Evolutionary conservation across 2,113 vertebrate species (phyloP).

Genomic region (Sinocyclocheilus grahami): DNA sequence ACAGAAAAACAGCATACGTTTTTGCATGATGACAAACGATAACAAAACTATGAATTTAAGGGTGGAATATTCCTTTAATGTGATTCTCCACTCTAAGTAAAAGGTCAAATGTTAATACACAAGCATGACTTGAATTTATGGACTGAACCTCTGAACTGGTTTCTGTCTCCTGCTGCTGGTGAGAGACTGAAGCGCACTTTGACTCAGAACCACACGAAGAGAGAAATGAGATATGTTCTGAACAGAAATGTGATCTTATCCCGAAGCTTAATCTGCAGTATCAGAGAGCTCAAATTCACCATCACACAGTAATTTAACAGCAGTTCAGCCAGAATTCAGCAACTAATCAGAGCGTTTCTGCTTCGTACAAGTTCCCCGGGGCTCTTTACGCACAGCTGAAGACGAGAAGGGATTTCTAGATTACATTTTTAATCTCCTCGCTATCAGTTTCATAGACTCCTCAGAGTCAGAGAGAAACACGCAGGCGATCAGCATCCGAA

Average conservation of each 20-base stretch:
- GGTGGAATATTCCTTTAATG: neutral
- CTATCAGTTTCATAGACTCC: conserved; percentile 27
- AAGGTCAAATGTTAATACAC: neutral
- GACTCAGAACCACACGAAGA: neutral
- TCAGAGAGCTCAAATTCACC: conserved; percentile 36
- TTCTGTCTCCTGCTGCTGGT: conserved; percentile 20
- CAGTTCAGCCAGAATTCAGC: conserved; percentile 33
- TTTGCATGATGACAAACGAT: neutral
- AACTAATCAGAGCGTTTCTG: neutral
- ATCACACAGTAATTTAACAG: conserved; percentile 17
- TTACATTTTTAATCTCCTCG: conserved; percentile 12
- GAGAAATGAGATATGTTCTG: neutral
- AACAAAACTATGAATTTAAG: neutral
- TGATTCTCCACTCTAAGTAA: neutral
- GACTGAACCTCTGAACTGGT: neutral
- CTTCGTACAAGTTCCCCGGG: conserved; percentile 14
- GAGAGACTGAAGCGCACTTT: neutral
- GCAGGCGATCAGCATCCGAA: conserved; percentile 28
- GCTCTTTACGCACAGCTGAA: conserved; percentile 3
- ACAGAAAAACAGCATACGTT: neutral
- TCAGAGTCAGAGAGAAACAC: conserved; percentile 26
- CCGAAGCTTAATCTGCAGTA: conserved; percentile 40
- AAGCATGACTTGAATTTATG: neutral
- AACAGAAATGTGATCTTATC: conserved; percentile 20
- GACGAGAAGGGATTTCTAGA: conserved; percentile 5